phyloP scores from a whole-genome alignment of 2,797 vertebrate species.

The Sebastes ruberrimus region DNA sequence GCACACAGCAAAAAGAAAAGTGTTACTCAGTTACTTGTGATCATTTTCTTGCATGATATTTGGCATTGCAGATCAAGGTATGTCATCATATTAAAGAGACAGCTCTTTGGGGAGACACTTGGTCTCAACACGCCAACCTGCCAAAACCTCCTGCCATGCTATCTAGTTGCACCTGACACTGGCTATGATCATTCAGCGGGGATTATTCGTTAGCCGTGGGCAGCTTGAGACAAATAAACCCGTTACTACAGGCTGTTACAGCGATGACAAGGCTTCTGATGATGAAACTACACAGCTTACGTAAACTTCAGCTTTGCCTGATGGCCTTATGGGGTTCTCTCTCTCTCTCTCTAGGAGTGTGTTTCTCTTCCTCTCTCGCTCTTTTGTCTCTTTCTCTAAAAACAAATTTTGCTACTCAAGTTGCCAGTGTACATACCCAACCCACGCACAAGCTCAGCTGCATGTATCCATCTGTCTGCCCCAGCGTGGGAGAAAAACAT shows the following conservation, averaged over 20 bases:
- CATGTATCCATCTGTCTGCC: constrained; percentile 41
- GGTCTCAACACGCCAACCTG: background rate
- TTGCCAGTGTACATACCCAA: constrained; percentile 36
- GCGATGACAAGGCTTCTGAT: background rate
- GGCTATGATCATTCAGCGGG: background rate
- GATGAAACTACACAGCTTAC: constrained; percentile 62
- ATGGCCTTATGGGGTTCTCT: constrained; percentile 21
- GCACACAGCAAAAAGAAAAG: background rate
- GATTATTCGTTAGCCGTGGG: background rate
- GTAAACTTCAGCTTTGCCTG: constrained; percentile 54
- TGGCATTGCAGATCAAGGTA: background rate
- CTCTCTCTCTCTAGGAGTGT: background rate
- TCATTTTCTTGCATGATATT: background rate
- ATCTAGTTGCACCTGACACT: background rate
- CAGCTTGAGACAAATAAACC: constrained; percentile 1
- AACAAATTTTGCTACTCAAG: constrained; percentile 24
- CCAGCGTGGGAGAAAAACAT: constrained; percentile 38
- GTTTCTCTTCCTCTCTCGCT: background rate
- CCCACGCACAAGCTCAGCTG: constrained; percentile 40
- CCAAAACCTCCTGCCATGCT: background rate
- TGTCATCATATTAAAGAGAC: background rate
- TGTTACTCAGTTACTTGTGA: background rate
- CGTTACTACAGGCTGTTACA: constrained; percentile 1
- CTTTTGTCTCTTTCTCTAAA: constrained; percentile 33
- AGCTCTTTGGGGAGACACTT: background rate